Conservation (phyloP, 2,888 invertebrate genomes). For the Omphaloscelis lunosa region DNA sequence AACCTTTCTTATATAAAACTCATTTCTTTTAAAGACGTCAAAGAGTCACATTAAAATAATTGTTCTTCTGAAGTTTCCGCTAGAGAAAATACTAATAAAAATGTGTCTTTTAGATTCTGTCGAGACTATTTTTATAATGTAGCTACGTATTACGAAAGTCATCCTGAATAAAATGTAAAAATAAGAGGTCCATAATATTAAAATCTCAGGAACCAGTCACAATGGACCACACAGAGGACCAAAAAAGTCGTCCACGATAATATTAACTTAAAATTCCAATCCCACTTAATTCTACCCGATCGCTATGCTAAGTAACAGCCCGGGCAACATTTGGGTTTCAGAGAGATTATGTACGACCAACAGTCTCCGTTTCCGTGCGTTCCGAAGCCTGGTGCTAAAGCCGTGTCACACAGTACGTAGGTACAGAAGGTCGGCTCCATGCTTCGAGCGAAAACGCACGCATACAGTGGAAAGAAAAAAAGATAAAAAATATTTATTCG, state of each 20-base stretch:
- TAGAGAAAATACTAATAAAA: background rate
- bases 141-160: background rate
- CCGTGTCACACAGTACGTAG: background rate
- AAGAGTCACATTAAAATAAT: background rate
- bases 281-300: background rate
- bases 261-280: slow-evolving; percentile 27
- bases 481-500: too few relatives aligned
- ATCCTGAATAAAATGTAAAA: background rate
- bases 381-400: slow-evolving; percentile 15
- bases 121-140: background rate
- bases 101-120: background rate
- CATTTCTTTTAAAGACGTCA: background rate
- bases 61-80: background rate
- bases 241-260: background rate
- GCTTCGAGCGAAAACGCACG: background rate
- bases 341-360: slow-evolving; percentile 42
- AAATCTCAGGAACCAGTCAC: background rate
- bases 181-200: background rate
- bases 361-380: slow-evolving; percentile 1
- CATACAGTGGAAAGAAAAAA: background rate
- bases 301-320: slow-evolving; percentile 21
- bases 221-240: background rate
- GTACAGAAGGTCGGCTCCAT: background rate
- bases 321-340: slow-evolving; percentile 19
- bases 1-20: slow-evolving; percentile 4